Evolutionary conservation across 1,140 invertebrate species (phyloP).

Genomic region (Drosophila ananassae): DNA sequence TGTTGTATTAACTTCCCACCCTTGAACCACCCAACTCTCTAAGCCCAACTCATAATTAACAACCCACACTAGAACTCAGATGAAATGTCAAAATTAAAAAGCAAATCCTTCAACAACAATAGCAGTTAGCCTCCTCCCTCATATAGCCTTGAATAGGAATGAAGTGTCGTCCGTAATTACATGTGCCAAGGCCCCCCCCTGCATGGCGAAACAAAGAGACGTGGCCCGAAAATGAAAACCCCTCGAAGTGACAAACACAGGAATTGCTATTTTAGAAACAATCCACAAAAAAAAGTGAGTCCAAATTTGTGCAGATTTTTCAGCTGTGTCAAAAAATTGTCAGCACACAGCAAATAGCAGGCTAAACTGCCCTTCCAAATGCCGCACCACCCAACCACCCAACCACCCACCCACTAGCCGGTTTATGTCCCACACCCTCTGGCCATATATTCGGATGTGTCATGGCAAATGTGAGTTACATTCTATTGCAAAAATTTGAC

Average conservation of each 20-base stretch:
- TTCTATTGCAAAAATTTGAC: conserved; percentile 77
- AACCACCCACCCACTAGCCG: background rate
- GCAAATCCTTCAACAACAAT: conserved; percentile 15
- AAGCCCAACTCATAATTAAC: background rate
- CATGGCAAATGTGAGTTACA: conserved; percentile 67
- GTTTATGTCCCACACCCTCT: background rate
- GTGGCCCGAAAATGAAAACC: conserved; percentile 35
- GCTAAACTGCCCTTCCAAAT: conserved; percentile 47
- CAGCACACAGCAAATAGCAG: conserved; percentile 67
- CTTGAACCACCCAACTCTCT: background rate
- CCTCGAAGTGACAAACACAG: conserved; percentile 59
- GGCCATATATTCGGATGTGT: conserved; percentile 40
- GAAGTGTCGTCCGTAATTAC: conserved; percentile 69
- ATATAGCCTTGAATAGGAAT: conserved; percentile 51
- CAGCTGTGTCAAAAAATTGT: conserved; percentile 81
- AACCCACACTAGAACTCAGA: conserved; percentile 16
- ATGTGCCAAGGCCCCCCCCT: conserved; percentile 64
- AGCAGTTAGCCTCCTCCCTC: conserved; percentile 7
- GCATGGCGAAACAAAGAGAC: conserved; percentile 23
- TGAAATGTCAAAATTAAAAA: conserved; percentile 61
- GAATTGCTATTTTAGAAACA: conserved; percentile 66
- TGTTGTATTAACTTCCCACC: background rate
- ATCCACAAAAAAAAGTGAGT: conserved; percentile 40
- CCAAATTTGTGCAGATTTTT: conserved; percentile 69
- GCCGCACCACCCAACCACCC: background rate